Percentiles rank a stretch among this genome's conserved stretches.
Conservation (phyloP, 1,140 invertebrate species). For the Pararge aegeria region DNA sequence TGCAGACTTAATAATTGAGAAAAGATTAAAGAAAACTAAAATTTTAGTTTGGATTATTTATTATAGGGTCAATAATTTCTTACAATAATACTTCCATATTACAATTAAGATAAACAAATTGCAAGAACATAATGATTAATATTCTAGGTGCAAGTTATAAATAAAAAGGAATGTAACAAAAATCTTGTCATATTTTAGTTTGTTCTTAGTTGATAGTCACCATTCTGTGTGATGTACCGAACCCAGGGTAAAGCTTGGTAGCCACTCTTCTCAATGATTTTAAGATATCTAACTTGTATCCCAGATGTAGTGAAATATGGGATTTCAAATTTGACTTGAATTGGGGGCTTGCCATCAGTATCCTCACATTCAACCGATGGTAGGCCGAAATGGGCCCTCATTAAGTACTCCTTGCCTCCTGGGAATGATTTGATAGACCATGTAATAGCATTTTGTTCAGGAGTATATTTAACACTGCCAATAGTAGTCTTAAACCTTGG, state of each 20-base stretch:
- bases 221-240: slow-evolving; percentile 99
- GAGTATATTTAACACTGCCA: slow-evolving; percentile 98
- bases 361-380: slow-evolving; percentile 98
- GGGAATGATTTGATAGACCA: slow-evolving; percentile 99
- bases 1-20: too few species aligned
- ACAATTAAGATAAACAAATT: slow-evolving; percentile 33
- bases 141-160: slow-evolving; percentile 37
- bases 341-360: slow-evolving; percentile 97
- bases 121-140: slow-evolving; percentile 30
- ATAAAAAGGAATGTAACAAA: slow-evolving; percentile 54
- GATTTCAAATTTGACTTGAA: slow-evolving; percentile 99
- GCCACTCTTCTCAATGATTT: slow-evolving; percentile 99
- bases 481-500: slow-evolving; percentile 99
- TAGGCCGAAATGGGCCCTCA: slow-evolving; percentile 99
- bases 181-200: slow-evolving; percentile 81
- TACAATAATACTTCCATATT: slow-evolving; percentile 40
- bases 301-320: slow-evolving; percentile 99
- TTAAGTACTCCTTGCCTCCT: slow-evolving; percentile 99
- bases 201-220: slow-evolving; percentile 98
- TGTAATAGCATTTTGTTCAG: slow-evolving; percentile 98
- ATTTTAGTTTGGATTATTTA: too few species aligned
- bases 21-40: too few species aligned
- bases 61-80: slow-evolving; percentile 37
- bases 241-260: slow-evolving; percentile 99
- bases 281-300: slow-evolving; percentile 98